These are phyloP conservation scores for Euclidia mi DNA, from an alignment of 2,888 invertebrate genomes.

Conservation along the genomic window DNA sequence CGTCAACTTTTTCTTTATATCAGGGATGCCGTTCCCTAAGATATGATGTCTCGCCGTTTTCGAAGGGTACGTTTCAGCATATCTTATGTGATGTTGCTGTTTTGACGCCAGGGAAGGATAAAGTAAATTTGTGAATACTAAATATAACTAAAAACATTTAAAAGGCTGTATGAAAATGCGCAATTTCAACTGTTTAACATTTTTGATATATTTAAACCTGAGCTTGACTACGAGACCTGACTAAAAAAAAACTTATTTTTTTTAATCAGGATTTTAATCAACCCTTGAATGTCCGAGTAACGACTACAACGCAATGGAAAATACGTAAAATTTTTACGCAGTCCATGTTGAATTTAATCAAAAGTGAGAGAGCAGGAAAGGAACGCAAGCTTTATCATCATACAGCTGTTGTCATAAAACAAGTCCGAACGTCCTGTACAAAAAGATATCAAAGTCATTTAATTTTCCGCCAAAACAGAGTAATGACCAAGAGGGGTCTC, in stretches of 20 bases:
- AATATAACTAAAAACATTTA: too few relatives aligned
- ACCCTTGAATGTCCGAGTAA: constrained; percentile 10
- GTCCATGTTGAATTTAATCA: constrained; percentile 54
- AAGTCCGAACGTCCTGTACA: constrained; percentile 55
- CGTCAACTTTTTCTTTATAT: constrained; percentile 39
- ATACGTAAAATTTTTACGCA: constrained; percentile 13
- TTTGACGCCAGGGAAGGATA: neutral
- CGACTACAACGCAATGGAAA: constrained; percentile 6
- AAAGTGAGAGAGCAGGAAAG: constrained; percentile 23
- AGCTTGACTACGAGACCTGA: too few relatives aligned
- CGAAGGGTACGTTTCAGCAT: constrained; percentile 1
- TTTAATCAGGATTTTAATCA: constrained; percentile 4
- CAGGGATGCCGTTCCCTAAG: constrained; percentile 13
- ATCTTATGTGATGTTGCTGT: constrained; percentile 1
- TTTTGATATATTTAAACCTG: too few relatives aligned
- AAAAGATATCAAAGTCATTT: constrained; percentile 68
- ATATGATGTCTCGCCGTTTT: constrained; percentile 11
- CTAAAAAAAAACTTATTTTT: too few relatives aligned
- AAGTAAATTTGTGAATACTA: too few relatives aligned
- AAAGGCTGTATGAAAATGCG: too few relatives aligned
- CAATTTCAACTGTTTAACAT: too few relatives aligned
- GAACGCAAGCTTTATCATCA: constrained; percentile 45
- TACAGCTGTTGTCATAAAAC: constrained; percentile 59
- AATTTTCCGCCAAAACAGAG: constrained; percentile 79
- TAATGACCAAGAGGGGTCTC: constrained; percentile 69